phyloP scores from a whole-genome alignment of 2,888 invertebrate species.

The Limenitis arthemis region DNA sequence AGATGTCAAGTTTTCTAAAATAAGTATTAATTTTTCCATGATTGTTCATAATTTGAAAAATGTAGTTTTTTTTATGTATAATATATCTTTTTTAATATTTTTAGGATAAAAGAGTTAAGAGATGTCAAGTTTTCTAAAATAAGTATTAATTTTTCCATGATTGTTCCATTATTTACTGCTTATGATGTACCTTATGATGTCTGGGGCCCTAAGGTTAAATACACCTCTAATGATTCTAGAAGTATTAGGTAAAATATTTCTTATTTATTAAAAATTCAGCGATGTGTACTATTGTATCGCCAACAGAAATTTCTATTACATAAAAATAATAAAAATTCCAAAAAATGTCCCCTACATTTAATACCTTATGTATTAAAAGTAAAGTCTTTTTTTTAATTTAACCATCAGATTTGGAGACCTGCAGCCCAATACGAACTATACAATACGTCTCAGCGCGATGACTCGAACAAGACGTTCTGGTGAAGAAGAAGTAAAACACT shows the following conservation, averaged over 20 bases:
- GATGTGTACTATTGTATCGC: background rate
- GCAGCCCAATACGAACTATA: slow-evolving; percentile 88
- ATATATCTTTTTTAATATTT: too few species aligned
- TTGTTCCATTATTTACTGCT: too few species aligned
- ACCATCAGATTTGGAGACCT: slow-evolving; percentile 74
- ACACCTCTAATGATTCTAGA: slow-evolving; percentile 46
- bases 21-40: too few species aligned
- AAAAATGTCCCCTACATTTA: too few species aligned
- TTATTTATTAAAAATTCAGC: too few species aligned
- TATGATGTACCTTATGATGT: slow-evolving; percentile 46
- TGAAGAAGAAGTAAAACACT: slow-evolving; percentile 73
- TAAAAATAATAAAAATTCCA: too few species aligned
- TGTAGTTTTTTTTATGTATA: background rate
- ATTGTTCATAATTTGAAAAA: too few species aligned
- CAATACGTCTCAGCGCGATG: slow-evolving; percentile 82
- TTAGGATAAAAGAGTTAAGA: too few species aligned
- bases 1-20: too few species aligned
- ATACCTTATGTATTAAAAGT: background rate
- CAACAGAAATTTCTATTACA: too few species aligned
- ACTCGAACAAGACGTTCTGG: slow-evolving; percentile 84
- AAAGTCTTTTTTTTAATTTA: background rate
- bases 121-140: too few species aligned
- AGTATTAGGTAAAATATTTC: slow-evolving; percentile 38
- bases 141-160: too few species aligned
- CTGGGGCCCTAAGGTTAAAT: slow-evolving; percentile 56